Conservation (phyloP, 2,113 vertebrate species). For the Tyto alba region DNA sequence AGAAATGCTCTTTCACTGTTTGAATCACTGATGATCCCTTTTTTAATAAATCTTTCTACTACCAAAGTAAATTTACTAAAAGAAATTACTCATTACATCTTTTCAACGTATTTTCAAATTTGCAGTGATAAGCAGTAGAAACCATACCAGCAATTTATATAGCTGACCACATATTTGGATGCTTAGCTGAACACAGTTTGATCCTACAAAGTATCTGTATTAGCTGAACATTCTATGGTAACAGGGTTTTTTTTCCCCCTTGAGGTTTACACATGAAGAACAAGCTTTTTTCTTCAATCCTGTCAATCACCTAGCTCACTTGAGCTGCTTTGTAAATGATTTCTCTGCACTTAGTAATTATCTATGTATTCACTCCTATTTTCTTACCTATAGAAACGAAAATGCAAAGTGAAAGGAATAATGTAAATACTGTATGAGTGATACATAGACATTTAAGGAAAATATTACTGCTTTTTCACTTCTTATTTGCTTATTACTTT, state of each 20-base stretch:
- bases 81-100: neutral
- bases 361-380: neutral
- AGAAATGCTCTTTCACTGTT: neutral
- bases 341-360: neutral
- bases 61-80: neutral
- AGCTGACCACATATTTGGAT: neutral
- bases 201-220: neutral
- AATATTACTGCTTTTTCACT: neutral
- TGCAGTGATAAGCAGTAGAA: neutral
- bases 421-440: neutral
- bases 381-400: neutral
- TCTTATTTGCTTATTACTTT: neutral
- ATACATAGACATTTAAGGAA: neutral
- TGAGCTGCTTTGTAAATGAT: neutral
- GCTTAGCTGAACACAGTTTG: neutral
- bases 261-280: neutral
- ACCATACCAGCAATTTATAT: neutral
- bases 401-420: neutral
- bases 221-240: neutral
- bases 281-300: neutral
- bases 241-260: neutral
- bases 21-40: neutral
- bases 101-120: neutral
- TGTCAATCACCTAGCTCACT: neutral
- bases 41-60: neutral